These are phyloP conservation scores for Oscheius sp. DNA, from an alignment of 1,140 invertebrate species.

Conservation along the genomic window DNA sequence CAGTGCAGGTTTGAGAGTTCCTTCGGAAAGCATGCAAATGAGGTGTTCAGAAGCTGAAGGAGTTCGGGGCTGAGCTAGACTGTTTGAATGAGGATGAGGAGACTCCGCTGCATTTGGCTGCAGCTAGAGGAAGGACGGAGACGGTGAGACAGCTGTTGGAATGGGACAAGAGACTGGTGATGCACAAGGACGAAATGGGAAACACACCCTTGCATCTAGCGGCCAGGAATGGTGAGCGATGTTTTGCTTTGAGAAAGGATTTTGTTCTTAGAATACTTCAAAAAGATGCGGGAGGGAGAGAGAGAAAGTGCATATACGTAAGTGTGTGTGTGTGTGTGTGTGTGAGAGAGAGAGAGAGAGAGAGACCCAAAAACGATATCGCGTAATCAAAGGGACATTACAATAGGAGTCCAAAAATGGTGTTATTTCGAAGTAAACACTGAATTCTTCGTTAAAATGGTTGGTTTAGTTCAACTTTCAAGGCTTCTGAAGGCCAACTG, in stretches of 20 bases:
- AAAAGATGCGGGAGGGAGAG: background rate
- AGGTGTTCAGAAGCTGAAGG: slow-evolving; percentile 17
- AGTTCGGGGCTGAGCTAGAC: slow-evolving; percentile 7
- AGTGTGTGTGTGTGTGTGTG: no score
- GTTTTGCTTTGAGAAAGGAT: background rate
- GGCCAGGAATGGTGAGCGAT: slow-evolving; percentile 12
- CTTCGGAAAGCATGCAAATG: background rate
- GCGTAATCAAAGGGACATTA: no score
- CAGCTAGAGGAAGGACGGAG: slow-evolving; percentile 22
- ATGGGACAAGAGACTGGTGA: slow-evolving; percentile 26
- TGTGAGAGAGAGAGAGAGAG: background rate
- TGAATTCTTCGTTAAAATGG: no score
- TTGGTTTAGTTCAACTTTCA: no score
- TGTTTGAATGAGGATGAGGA: slow-evolving; percentile 33
- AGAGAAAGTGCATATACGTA: background rate
- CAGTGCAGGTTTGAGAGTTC: slow-evolving; percentile 4
- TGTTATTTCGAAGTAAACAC: no score
- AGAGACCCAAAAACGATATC: no score
- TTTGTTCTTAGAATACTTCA: background rate
- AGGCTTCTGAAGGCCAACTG: no score
- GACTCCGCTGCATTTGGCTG: slow-evolving; percentile 21
- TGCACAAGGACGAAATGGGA: slow-evolving; percentile 33
- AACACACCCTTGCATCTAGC: slow-evolving; percentile 33
- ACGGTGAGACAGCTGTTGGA: slow-evolving; percentile 23
- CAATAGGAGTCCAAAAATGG: no score